Evolutionary conservation across 2,113 vertebrate species (phyloP), one percentile per base, ranked within the genome.

Genomic region (Coryphaenoides rupestris): DNA sequence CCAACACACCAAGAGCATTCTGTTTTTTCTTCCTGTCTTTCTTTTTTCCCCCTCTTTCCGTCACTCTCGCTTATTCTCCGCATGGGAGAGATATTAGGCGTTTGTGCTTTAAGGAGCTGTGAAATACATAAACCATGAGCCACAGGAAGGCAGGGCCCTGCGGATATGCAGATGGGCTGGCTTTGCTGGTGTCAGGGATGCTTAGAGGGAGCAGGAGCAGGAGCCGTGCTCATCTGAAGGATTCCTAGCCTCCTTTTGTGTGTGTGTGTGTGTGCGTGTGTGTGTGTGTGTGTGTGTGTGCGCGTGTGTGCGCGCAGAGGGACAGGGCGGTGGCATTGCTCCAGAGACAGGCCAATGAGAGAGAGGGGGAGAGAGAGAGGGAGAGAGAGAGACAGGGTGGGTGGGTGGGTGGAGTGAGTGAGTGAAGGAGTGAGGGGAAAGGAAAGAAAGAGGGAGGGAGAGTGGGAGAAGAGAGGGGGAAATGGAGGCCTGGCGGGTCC

Each of bases 51-150:
- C 61, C 33, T 21, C 19, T 12, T 4, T 2, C 23, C 52, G 19
- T 60, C 56, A 21, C 59, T 58, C 68, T 59, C 65, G 28, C 33
- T 47, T 56, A 21, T 55, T 81, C 78, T 81, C 82, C 86, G 81
- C 84, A 81, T 84, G 89, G 88, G 88, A 89, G 87, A 77, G 81
- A 89, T 87, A 88, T 87, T 85, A 86, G 83, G 80, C 82, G 73
- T 86, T 96, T 96, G 94, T 93, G 94, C 93, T 93, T 94, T 94
- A 95, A 95, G 93, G 95, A 93, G 93, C 94, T 95, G 95, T 92
- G 94, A 93, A 95, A 95, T 96, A 94, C 95, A 97, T 96, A 96
- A 96, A 94, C 93, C 94, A 96, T 96, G 95, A 97, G 94, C 92
- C 92, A 90, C 92, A 94, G 93, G 94, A 94, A 93, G 90, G 93